Evolutionary conservation across 2,888 invertebrate species (phyloP).

Genomic region (Agriopis leucophaearia): DNA sequence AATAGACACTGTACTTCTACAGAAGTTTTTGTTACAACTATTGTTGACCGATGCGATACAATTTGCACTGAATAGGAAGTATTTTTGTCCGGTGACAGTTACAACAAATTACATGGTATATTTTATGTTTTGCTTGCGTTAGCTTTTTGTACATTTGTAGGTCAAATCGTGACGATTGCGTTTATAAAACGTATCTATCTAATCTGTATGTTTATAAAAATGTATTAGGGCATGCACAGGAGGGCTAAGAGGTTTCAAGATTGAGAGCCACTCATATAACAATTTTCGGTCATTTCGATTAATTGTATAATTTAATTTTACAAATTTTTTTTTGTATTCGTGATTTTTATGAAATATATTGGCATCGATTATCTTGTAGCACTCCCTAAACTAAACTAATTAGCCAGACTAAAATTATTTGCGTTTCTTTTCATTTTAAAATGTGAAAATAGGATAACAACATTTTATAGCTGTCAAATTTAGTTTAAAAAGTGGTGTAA

Average conservation of each 20-base stretch:
- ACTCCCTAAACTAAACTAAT: too few species aligned
- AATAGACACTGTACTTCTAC: slow-evolving; percentile 11
- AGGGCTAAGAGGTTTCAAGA: not conserved
- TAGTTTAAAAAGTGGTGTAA: too few species aligned
- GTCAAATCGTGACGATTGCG: slow-evolving; percentile 14
- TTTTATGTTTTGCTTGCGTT: slow-evolving; percentile 10
- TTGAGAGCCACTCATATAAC: too few species aligned
- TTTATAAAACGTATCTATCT: not conserved
- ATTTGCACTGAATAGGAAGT: slow-evolving; percentile 7
- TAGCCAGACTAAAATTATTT: too few species aligned
- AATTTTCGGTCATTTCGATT: not conserved
- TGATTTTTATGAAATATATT: too few species aligned
- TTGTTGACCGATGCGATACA: not conserved
- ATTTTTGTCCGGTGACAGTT: slow-evolving; percentile 19
- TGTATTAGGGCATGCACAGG: too few species aligned
- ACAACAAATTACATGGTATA: slow-evolving; percentile 13
- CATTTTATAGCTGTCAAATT: too few species aligned
- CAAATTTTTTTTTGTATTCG: too few species aligned
- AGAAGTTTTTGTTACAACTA: slow-evolving; percentile 3
- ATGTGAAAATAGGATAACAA: too few species aligned
- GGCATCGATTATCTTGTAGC: too few species aligned
- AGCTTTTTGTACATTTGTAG: slow-evolving; percentile 12
- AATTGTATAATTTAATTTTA: not conserved
- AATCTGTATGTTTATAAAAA: not conserved
- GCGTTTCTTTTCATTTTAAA: too few species aligned